A percentile compares a stretch with the other conserved stretches of the same genome.
Conservation (phyloP, 2,113 vertebrate genomes). For the Cyanistes caeruleus region DNA sequence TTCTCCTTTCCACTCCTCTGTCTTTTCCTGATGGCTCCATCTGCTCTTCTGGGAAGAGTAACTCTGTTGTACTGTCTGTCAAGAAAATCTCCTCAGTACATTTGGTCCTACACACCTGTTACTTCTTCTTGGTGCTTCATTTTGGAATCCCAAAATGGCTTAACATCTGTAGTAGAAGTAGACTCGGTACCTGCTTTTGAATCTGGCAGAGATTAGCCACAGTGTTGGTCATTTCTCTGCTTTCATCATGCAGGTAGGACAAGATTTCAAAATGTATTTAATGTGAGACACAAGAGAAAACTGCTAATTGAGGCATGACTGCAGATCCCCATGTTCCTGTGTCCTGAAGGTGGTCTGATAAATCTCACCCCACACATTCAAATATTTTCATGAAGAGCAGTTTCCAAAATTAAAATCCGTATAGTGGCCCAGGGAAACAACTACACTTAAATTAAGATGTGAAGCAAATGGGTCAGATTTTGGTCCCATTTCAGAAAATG, state of each 20-base stretch:
- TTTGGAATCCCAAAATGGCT: not conserved
- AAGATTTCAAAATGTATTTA: not conserved
- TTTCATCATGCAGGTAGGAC: not conserved
- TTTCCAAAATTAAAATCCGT: not conserved
- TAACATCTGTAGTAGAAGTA: not conserved
- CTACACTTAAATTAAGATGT: not conserved
- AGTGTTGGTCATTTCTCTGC: not conserved
- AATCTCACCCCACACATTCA: not conserved
- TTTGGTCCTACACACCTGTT: not conserved
- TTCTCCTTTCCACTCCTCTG: not conserved
- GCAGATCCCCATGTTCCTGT: not conserved
- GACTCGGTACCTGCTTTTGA: not conserved
- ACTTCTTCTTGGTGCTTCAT: not conserved
- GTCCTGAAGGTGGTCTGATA: not conserved
- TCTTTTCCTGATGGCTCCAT: not conserved
- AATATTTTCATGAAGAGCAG: not conserved
- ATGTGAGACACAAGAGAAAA: not conserved
- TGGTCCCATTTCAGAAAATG: not conserved
- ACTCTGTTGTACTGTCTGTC: not conserved
- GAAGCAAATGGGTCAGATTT: not conserved
- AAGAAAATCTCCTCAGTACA: not conserved
- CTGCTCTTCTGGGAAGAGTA: not conserved
- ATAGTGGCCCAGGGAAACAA: not conserved
- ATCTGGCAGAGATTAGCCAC: not conserved
- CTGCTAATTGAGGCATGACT: not conserved